Evolutionary conservation across 2,113 vertebrate genomes (phyloP), one percentile per base, ranked within the genome.

Genomic region (Rhegmatorhina hoffmannsi): DNA sequence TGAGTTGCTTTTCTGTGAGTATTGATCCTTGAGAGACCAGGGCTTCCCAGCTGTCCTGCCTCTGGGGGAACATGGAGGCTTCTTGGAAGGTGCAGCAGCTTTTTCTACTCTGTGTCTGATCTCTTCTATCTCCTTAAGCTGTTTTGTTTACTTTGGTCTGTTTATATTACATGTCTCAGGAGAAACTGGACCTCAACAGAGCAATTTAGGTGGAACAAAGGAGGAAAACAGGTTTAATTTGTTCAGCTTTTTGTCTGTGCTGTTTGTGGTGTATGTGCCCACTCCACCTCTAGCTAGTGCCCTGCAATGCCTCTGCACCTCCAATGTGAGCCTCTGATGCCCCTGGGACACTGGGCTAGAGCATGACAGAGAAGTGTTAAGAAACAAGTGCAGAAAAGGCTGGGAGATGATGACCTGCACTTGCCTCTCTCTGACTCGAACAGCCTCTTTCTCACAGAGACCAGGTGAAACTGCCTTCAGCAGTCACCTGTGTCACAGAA

Each of bases 11-110:
- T 91, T 69, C 43, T 86, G 18, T 69, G 55, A 23, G 16, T 82
- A 46, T 33, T 77, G 78, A 69, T 87, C 52, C 56, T 67, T 83
- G 46, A 74, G 56, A 64, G 25, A 55, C 29, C 11, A 34, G 56
- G 52, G 34, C 60, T 94, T 87, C 84, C 64, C 60, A 68, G 69
- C 13, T 84, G 8, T 68, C 34, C 44, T 46, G 0, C 43, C 55
- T 9, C 1, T 1, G 6, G 23, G 12, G 25, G 11, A 82, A n/a
- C 26, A 0, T 52, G 50, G 0, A 87, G 38, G 44, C 52, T 67
- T 87, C 36, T 36, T 56, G n/a, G 31, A 52, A 60, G 38, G n/a
- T 75, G 34, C 26, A 33, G 38, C 74, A 89, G 34, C 76, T 89
- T 92, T 75, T 91, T 36, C 74, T 74, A 0, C 34, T 78, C 56